Conservation (phyloP, 35 echinoderm and acorn worm species). For the Stichopus chloronotus region DNA sequence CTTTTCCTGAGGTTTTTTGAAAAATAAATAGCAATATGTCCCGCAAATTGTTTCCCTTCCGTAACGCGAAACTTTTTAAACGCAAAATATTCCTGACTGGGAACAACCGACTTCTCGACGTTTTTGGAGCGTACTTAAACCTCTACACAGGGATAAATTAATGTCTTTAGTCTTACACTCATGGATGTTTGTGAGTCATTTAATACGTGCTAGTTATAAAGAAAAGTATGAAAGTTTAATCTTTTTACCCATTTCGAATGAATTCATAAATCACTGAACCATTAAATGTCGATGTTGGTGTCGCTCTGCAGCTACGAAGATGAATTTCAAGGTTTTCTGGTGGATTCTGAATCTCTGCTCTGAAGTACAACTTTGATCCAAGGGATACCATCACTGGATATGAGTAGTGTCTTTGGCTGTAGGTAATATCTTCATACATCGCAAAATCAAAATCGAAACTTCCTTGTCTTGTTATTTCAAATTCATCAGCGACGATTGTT, state of each 20-base stretch:
- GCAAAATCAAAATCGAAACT: conserved; percentile 8
- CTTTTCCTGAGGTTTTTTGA: no score
- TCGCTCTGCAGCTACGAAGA: conserved; percentile 32
- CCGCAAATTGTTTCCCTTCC: no score
- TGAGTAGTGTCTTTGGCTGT: not conserved
- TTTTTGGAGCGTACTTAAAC: no score
- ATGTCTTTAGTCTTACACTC: no score
- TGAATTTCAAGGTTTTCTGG: conserved; percentile 28
- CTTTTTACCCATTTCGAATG: conserved; percentile 5
- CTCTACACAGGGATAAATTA: no score
- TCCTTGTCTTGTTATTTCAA: not conserved
- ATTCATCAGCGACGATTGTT: not conserved
- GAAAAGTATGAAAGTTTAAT: no score
- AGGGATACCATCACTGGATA: not conserved
- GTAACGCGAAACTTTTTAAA: no score
- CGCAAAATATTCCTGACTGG: no score
- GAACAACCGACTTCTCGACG: no score
- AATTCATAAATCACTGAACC: not conserved
- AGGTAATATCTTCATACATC: not conserved
- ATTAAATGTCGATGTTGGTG: not conserved
- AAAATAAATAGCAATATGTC: no score
- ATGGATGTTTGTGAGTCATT: no score
- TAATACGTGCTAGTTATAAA: no score
- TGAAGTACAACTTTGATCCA: conserved; percentile 16
- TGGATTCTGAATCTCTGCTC: not conserved